These are phyloP conservation scores for Rhizomys pruinosus DNA, from an alignment of 2,113 vertebrate species.

Conservation along the genomic window DNA sequence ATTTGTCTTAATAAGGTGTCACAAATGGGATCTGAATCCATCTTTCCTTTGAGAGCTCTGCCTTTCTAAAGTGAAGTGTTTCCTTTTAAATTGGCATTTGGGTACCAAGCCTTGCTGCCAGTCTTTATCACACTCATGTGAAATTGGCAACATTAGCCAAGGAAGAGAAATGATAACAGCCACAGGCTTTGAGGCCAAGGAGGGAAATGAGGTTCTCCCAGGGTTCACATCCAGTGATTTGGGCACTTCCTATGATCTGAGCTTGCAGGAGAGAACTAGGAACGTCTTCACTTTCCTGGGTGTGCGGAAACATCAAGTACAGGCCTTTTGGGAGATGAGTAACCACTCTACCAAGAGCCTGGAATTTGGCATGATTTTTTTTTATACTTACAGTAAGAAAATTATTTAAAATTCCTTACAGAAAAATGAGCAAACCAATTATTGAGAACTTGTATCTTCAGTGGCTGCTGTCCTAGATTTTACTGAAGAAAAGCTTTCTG, in stretches of 20 bases:
- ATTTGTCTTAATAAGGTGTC: neutral
- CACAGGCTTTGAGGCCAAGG: neutral
- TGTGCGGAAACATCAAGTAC: neutral
- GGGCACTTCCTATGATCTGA: neutral
- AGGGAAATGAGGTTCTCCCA: neutral
- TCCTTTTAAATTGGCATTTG: neutral
- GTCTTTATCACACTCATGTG: neutral
- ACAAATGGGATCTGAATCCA: neutral
- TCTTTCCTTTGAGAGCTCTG: neutral
- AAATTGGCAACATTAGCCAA: neutral
- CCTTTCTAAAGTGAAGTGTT: neutral
- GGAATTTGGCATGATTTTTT: neutral
- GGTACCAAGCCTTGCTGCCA: neutral
- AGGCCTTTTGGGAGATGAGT: neutral
- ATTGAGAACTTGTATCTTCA: conserved; percentile 40
- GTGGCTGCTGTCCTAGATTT: conserved; percentile 10
- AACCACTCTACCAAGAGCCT: neutral
- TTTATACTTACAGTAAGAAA: neutral
- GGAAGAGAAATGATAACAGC: neutral
- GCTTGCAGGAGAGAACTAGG: neutral
- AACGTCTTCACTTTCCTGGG: neutral
- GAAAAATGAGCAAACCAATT: neutral
- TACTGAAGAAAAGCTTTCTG: neutral
- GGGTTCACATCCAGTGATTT: neutral
- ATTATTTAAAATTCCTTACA: neutral